Evolutionary conservation across 2,888 invertebrate genomes (phyloP).

Genomic region (Esperia sulphurella): DNA sequence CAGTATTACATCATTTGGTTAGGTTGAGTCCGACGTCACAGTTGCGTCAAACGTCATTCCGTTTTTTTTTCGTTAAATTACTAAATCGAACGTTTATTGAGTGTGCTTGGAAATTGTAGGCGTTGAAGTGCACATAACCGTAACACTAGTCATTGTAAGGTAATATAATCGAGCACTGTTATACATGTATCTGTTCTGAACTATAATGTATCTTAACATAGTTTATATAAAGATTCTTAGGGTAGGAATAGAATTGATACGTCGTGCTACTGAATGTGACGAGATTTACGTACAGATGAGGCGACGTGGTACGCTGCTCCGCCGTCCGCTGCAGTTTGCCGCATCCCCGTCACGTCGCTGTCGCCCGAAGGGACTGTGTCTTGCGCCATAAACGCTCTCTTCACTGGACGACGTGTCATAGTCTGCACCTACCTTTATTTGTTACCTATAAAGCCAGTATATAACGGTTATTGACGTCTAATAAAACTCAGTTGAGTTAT

Average conservation of each 20-base stretch:
- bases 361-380: too few species aligned
- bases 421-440: not conserved
- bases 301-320: too few species aligned
- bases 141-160: constrained; percentile 58
- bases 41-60: not conserved
- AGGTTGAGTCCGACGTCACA: constrained; percentile 6
- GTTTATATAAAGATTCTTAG: not conserved
- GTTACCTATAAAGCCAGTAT: constrained; percentile 11
- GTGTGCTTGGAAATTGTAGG: constrained; percentile 21
- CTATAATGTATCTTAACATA: not conserved
- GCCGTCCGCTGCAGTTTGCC: too few species aligned
- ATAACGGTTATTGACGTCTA: not conserved
- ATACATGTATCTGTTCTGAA: not conserved
- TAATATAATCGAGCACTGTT: constrained; percentile 8
- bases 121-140: constrained; percentile 45
- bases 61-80: not conserved
- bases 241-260: too few species aligned
- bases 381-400: too few species aligned
- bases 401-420: not conserved
- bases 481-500: not conserved
- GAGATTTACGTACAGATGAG: too few species aligned
- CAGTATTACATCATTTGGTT: constrained; percentile 17
- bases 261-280: too few species aligned
- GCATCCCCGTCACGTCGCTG: too few species aligned
- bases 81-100: not conserved